These are phyloP conservation scores for Macrocentrus cingulum DNA, from an alignment of 1,140 invertebrate genomes.

Conservation along the genomic window DNA sequence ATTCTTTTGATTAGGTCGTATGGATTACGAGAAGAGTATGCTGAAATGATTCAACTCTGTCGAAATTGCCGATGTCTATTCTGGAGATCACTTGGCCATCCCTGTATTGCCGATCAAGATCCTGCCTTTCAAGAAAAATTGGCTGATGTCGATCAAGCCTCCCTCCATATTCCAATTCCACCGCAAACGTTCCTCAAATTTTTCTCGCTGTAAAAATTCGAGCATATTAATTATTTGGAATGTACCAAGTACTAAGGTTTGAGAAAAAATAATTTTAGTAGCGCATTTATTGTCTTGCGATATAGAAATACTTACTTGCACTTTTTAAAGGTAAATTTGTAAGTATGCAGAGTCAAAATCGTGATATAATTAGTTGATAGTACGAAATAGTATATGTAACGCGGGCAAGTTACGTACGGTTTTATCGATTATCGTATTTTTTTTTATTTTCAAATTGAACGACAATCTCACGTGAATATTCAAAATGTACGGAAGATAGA, in stretches of 20 bases:
- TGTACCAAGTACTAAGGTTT: background rate
- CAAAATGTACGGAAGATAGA: too few species aligned
- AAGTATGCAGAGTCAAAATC: slow-evolving; percentile 14
- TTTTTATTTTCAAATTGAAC: too few species aligned
- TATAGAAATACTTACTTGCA: slow-evolving; percentile 18
- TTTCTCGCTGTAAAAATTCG: slow-evolving; percentile 75
- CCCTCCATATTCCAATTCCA: slow-evolving; percentile 80
- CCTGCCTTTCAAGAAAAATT: slow-evolving; percentile 77
- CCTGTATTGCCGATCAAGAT: slow-evolving; percentile 83
- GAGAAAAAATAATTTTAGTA: slow-evolving; percentile 19
- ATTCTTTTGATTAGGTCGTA: slow-evolving; percentile 72
- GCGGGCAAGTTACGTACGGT: too few species aligned
- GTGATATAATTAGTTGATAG: background rate
- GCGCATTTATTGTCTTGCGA: slow-evolving; percentile 25
- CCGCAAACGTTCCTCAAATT: slow-evolving; percentile 88
- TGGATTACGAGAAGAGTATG: slow-evolving; percentile 90
- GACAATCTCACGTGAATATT: too few species aligned
- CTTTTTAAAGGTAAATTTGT: slow-evolving; percentile 14
- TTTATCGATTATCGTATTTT: too few species aligned
- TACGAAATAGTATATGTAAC: too few species aligned
- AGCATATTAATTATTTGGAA: background rate
- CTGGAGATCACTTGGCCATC: slow-evolving; percentile 91
- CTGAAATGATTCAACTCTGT: slow-evolving; percentile 92
- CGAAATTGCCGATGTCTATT: slow-evolving; percentile 94
- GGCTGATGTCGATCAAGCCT: slow-evolving; percentile 75